phyloP scores from a whole-genome alignment of 53 echinoderm and acorn worm genomes.

The Apostichopus leukothele region DNA sequence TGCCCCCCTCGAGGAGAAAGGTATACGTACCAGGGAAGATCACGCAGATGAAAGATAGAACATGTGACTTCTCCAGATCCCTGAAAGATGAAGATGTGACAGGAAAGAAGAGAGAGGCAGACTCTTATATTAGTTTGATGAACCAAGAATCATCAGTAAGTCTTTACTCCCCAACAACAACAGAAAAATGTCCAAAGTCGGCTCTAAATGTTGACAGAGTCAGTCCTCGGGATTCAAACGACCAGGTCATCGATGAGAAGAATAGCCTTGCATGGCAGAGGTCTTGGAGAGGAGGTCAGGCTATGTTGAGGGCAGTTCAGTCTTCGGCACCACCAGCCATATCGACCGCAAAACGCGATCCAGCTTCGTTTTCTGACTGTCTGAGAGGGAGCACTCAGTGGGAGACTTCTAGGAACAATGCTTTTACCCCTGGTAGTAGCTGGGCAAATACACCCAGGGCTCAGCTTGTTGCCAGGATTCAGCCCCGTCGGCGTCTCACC shows the following conservation, averaged over 20 bases:
- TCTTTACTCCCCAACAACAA: neutral
- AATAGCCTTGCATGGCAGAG: too few species aligned
- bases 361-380: neutral
- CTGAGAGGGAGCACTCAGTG: neutral
- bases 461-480: constrained; percentile 38
- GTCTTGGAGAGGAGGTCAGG: neutral
- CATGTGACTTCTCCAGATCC: neutral
- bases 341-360: neutral
- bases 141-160: neutral
- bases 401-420: neutral
- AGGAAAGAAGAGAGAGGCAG: neutral
- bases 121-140: neutral
- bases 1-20: neutral
- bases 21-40: constrained; percentile 40
- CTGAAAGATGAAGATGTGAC: neutral
- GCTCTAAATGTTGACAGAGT: neutral
- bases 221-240: neutral
- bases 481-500: constrained; percentile 57
- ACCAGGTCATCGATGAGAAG: neutral
- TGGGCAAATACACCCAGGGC: neutral
- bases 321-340: neutral
- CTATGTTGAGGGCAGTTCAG: neutral
- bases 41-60: constrained; percentile 14
- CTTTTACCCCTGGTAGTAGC: neutral
- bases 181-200: neutral